These are phyloP conservation scores for Spilogale gracilis DNA, from an alignment of 2,113 vertebrate genomes.

Conservation along the genomic window DNA sequence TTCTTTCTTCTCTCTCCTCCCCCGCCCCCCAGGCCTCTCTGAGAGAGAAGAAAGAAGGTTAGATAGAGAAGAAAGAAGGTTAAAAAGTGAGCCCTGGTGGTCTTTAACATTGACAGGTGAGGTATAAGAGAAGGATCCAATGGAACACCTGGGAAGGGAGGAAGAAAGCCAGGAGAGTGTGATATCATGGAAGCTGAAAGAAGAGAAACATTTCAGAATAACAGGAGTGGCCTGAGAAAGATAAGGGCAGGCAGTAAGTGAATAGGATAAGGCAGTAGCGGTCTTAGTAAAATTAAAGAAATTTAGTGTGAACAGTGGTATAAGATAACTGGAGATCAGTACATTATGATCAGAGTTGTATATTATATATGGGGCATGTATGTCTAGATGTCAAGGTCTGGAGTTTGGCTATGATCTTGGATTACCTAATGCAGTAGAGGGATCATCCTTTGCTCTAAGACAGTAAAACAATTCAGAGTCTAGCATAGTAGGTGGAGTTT, in stretches of 20 bases:
- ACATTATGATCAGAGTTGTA: neutral
- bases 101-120: neutral
- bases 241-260: neutral
- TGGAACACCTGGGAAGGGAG: neutral
- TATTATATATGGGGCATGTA: conserved; percentile 13
- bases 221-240: neutral
- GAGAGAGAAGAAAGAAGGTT: too few relatives aligned
- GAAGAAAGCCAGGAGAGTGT: neutral
- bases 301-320: neutral
- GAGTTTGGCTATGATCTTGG: neutral
- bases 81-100: neutral
- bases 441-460: conserved; percentile 15
- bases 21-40: too few relatives aligned
- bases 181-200: neutral
- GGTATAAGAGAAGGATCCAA: neutral
- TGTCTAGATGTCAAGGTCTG: conserved; percentile 20
- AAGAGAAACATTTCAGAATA: neutral
- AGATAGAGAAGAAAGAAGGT: neutral
- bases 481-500: neutral
- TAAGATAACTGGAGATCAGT: neutral
- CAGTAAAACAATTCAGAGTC: neutral
- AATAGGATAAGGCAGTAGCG: neutral
- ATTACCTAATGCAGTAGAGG: neutral
- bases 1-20: neutral
- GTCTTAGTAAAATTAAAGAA: conserved; percentile 16